Percentiles rank a stretch among this genome's conserved stretches.
Conservation (phyloP, 2,797 vertebrate genomes). For the Pipistrellus pygmaeus region DNA sequence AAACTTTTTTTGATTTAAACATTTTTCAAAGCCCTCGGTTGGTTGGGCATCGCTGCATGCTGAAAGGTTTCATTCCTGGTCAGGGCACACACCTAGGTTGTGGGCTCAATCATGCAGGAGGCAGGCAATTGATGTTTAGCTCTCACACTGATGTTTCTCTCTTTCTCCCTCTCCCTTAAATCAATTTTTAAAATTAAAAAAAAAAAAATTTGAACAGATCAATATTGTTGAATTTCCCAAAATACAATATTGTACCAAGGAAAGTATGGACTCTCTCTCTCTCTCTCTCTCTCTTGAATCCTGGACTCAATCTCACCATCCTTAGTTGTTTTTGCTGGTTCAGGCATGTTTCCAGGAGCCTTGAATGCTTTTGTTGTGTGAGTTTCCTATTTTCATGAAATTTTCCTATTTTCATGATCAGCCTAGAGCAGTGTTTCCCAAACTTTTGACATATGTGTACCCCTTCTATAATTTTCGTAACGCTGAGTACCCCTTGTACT, state of each 20-base stretch:
- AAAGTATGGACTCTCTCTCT: not conserved
- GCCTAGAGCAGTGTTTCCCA: too few species aligned
- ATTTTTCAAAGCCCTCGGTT: not conserved
- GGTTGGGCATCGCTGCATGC: not conserved
- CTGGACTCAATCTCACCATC: not conserved
- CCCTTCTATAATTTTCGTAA: too few species aligned
- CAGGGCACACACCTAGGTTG: not conserved
- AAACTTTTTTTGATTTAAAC: not conserved
- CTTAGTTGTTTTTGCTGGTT: not conserved
- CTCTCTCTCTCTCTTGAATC: not conserved
- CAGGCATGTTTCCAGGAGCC: not conserved
- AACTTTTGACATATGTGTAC: too few species aligned
- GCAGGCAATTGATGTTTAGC: not conserved
- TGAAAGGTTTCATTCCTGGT: not conserved
- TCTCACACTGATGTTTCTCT: not conserved
- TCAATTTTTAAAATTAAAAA: not conserved
- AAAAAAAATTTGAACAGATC: not conserved
- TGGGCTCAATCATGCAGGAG: not conserved
- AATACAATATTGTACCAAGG: not conserved
- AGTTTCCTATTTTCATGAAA: too few species aligned
- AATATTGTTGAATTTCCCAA: not conserved
- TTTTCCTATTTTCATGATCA: not conserved
- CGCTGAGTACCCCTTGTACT: too few species aligned
- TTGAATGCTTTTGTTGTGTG: not conserved
- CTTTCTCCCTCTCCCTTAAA: not conserved